Percentiles rank a stretch among this genome's conserved stretches.
These are phyloP conservation scores for Corythaixoides concolor DNA, from an alignment of 2,113 vertebrate species.

Conservation along the genomic window DNA sequence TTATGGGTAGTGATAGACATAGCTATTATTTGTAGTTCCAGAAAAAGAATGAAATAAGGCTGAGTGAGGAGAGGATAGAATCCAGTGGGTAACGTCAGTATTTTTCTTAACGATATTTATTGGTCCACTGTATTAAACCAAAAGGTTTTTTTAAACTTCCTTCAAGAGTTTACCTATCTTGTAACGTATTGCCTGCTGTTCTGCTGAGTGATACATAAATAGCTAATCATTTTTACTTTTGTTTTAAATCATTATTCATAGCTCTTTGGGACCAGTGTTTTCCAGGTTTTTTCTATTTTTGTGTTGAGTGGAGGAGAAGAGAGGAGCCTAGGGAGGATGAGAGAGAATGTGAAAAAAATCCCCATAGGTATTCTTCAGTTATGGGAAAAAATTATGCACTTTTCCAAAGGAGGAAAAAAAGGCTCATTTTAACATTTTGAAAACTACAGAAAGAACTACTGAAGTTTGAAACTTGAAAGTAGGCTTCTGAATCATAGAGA, in stretches of 20 bases:
- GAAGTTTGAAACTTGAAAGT: background rate
- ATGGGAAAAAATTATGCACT: background rate
- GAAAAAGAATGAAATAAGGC: background rate
- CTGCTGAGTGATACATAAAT: background rate
- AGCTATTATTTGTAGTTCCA: background rate
- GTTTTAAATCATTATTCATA: background rate
- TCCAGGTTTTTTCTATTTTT: background rate
- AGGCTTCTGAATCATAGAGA: background rate
- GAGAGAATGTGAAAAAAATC: background rate
- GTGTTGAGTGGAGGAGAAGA: background rate
- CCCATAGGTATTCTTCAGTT: background rate
- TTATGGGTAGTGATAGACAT: background rate
- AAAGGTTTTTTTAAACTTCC: background rate
- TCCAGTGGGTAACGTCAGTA: background rate
- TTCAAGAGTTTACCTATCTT: background rate
- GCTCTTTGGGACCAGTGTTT: background rate
- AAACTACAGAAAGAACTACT: background rate
- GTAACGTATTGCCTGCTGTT: background rate
- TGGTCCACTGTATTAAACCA: background rate
- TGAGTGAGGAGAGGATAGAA: background rate
- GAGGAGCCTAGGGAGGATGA: background rate
- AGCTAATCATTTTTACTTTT: background rate
- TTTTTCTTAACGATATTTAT: background rate
- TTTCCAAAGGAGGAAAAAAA: background rate
- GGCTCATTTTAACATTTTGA: background rate